A percentile compares a stretch with the other conserved stretches of the same genome.
phyloP scores from a whole-genome alignment of 2,888 invertebrate species.

The Papilio gigon region DNA sequence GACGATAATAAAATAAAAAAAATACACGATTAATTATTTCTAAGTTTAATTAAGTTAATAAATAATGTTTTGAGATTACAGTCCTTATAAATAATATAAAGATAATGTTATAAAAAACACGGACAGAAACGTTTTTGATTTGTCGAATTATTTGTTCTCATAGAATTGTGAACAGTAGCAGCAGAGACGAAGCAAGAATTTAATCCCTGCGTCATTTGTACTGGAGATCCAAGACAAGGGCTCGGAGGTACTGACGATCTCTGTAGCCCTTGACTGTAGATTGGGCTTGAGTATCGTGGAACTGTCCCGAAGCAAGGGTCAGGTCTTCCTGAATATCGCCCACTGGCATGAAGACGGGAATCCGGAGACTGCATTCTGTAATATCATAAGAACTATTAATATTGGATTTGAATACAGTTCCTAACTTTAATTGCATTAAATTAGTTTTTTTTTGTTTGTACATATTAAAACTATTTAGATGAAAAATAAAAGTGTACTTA shows the following conservation, averaged over 20 bases:
- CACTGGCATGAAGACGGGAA: neutral
- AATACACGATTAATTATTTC: too few species aligned
- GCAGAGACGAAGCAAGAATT: slow-evolving; percentile 31
- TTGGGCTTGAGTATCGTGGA: slow-evolving; percentile 10
- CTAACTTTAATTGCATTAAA: neutral
- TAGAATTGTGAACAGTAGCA: slow-evolving; percentile 16
- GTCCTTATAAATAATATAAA: neutral
- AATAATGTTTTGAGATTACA: slow-evolving; percentile 21
- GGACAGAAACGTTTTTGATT: slow-evolving; percentile 28
- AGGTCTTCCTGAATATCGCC: slow-evolving; percentile 12
- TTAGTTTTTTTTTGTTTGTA: neutral
- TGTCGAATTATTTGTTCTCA: neutral
- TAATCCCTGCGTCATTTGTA: neutral
- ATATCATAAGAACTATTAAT: neutral
- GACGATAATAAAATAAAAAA: too few species aligned
- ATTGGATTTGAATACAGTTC: neutral
- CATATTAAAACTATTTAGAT: neutral
- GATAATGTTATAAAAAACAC: slow-evolving; percentile 14
- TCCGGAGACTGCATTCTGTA: slow-evolving; percentile 15
- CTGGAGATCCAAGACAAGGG: slow-evolving; percentile 8
- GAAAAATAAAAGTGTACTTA: neutral
- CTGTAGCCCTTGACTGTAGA: neutral
- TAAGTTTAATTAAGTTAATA: neutral
- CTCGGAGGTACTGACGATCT: neutral
- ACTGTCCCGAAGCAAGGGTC: slow-evolving; percentile 13